Base-by-base conservation (phyloP, 1,140 invertebrate species). In the Leptestheria dahalacensis region DNA sequence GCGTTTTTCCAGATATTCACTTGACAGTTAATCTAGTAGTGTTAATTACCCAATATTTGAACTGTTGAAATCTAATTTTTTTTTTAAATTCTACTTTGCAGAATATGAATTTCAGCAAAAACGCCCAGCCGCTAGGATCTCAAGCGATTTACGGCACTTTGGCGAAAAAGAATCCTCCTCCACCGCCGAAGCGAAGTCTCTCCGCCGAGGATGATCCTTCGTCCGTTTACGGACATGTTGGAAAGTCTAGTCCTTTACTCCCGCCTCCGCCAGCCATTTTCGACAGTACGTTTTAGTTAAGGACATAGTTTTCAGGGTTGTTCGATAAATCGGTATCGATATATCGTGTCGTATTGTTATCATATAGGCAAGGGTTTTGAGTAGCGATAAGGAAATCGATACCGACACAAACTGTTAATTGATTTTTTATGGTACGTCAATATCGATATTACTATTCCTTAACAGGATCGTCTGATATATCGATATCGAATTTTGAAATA, bases 161-260 rank as follows among this genome's bases (percentile, higher is more conserved):
- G 15, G 65, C 66, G 46, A 62, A 61, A 24, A 71, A 71, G 25
- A 26, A 50, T 20, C 77, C 82, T 9, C 33, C 33, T 15, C 6
- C 15, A 9, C 33, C 33, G 33, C 33, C 33, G 33, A 41, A 15
- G 33, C 33, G 33, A 41, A 41, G 33, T 41, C 33, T 41, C 6
- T 41, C 33, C 6, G 33, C 33, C 33, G 33, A 41, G 15, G 33
- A 41, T 15, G 33, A 41, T 6, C 33, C 33, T 15, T 41, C 33
- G 33, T 6, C 33, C 33, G 48, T 55, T 48, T 59, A 48, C 21
- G 53, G 18, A 29, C 57, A 61, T 24, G 60, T 62, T 26, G 53
- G 55, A 20, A 52, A 64, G 25, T 62, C 63, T 50, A 63, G 48
- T 60, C 57, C 57, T 47, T 64, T 66, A 25, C 54, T 47, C 49